phyloP scores from a whole-genome alignment of 92 coral and sea anemone species.

The Bergia puertoricense region DNA sequence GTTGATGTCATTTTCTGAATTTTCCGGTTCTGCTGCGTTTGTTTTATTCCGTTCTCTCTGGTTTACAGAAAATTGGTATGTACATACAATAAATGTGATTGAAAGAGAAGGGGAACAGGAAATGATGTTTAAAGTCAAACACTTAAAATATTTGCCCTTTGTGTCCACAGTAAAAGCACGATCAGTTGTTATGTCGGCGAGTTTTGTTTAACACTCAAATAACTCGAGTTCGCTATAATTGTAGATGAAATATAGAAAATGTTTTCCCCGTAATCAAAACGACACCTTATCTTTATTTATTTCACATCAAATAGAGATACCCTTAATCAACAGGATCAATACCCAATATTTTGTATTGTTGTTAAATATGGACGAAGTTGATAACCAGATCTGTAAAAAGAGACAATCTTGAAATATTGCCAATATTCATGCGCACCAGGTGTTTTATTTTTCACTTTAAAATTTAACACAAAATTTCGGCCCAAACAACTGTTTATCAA shows the following conservation, averaged over 20 bases:
- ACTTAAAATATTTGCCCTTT: not conserved
- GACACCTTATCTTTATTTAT: not conserved
- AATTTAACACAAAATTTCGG: too few species aligned
- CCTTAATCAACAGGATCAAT: not conserved
- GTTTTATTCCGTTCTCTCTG: not conserved
- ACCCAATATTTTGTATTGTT: constrained; percentile 4
- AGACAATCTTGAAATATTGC: not conserved
- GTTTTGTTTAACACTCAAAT: not conserved
- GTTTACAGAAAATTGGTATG: not conserved
- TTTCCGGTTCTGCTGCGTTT: not conserved
- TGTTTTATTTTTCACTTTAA: not conserved
- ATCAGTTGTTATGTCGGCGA: not conserved
- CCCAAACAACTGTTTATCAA: not conserved
- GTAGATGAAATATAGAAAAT: not conserved
- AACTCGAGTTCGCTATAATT: too few species aligned
- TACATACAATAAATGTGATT: not conserved
- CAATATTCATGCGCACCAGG: not conserved
- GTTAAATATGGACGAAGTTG: not conserved
- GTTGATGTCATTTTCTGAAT: not conserved
- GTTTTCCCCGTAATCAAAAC: not conserved
- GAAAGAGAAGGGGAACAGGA: not conserved
- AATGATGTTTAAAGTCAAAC: not conserved
- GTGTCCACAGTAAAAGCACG: not conserved
- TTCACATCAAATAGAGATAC: not conserved
- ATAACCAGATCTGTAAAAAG: not conserved